Base-by-base conservation (phyloP, 2,888 invertebrate genomes). In the Drosophila diplacantha region DNA sequence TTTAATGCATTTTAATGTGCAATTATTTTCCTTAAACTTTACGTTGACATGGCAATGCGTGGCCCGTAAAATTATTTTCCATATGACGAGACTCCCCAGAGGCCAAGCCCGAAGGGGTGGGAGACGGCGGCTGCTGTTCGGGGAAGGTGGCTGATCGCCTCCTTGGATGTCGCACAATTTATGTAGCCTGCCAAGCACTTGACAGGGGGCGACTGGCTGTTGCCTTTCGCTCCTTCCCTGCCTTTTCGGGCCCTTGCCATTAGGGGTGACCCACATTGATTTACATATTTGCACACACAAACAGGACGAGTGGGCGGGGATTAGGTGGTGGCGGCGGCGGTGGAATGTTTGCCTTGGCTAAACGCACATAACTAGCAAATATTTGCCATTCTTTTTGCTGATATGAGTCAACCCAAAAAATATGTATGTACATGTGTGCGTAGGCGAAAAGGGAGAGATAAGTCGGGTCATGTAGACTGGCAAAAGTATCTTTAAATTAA, bases 351-450 rank as follows among this genome's bases (percentile, higher is more conserved):
- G 61, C 71, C 63, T 81, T 70, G 75, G 75, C 71, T 72, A 72
- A 71, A 69, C 73, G 77, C 70, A 73, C 69, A 76, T 70, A 74
- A 69, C 71, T 66, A 66, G 71, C 71, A 80, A 81, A 79, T 79
- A 81, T 79, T 79, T 81, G 81, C 47, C 70, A 66, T 71, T 69
- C 37, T 38, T 60, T 55, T 57, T 57, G 63, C 67, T 56, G 74
- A 74, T 69, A 68, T 81, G 79, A 74, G 61, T 71, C 66, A 75
- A 74, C 49, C 38, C 44, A 35, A 59, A 39, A 50, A 59, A 38
- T 46, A 22, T 38, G 50, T 24, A 7, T n/a, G 9, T 37, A 20
- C 14, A 47, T 8, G 16, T 8, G 16, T 26, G 26, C 8, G 24
- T 26, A 29, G 26, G 3, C 26, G 9, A 29, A 29, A 29, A 43